Percentiles rank a stretch among this genome's conserved stretches.
These are phyloP conservation scores for Holocentrus rufus DNA, from an alignment of 2,797 vertebrate species.

Conservation along the genomic window DNA sequence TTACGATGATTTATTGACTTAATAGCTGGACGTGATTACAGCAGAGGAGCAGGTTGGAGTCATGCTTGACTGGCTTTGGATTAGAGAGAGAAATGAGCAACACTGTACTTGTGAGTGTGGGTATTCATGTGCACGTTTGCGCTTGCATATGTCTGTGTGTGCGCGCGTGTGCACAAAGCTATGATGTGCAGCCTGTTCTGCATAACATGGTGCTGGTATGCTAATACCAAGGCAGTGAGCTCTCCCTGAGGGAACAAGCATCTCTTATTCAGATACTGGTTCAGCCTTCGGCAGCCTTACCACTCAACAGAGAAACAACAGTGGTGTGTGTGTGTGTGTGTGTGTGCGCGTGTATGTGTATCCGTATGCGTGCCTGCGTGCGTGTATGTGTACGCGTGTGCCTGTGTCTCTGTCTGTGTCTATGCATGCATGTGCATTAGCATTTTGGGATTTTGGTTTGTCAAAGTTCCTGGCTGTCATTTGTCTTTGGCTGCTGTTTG, in stretches of 20 bases:
- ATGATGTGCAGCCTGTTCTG: constrained; percentile 49
- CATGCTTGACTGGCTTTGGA: constrained; percentile 71
- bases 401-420: background rate
- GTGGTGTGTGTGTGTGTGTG: too few relatives aligned
- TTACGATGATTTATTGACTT: constrained; percentile 82
- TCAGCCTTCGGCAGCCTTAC: constrained; percentile 53
- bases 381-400: background rate
- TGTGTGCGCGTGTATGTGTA: background rate
- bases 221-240: constrained; percentile 67
- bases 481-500: constrained; percentile 28
- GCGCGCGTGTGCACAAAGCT: constrained; percentile 35
- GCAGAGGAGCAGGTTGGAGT: constrained; percentile 77
- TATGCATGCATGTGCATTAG: constrained; percentile 3
- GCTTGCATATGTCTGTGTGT: constrained; percentile 15
- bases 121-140: constrained; percentile 10
- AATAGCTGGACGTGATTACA: constrained; percentile 79
- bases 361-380: background rate
- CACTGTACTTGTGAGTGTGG: constrained; percentile 43
- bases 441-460: constrained; percentile 7
- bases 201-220: constrained; percentile 59
- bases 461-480: constrained; percentile 18
- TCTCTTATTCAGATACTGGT: constrained; percentile 66
- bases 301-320: constrained; percentile 54
- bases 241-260: constrained; percentile 64
- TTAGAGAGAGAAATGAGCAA: constrained; percentile 72